phyloP scores from a whole-genome alignment of 2,797 vertebrate genomes.

The Chloroceryle inda region DNA sequence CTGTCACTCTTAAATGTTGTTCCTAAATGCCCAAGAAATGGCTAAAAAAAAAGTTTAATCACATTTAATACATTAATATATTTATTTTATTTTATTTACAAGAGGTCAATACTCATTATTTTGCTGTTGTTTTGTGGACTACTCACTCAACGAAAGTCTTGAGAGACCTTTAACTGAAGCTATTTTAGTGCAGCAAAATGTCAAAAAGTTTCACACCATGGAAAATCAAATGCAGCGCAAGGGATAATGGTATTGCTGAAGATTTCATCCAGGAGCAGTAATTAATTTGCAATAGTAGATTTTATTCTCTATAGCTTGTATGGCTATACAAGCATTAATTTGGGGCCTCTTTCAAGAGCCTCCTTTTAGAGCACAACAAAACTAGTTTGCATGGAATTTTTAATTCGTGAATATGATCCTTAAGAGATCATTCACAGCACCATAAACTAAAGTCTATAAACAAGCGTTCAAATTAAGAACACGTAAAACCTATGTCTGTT shows the following conservation, averaged over 20 bases:
- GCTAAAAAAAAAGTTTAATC: not conserved
- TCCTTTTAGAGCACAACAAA: not conserved
- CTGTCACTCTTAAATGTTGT: not conserved
- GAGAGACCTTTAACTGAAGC: not conserved
- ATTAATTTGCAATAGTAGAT: not conserved
- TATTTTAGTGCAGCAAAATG: not conserved
- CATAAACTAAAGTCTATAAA: not conserved
- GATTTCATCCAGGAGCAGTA: not conserved
- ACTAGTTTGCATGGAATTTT: not conserved
- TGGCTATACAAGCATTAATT: not conserved
- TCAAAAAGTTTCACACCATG: not conserved
- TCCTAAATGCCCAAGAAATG: not conserved
- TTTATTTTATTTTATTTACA: not conserved
- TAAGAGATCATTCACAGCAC: not conserved
- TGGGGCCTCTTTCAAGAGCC: not conserved
- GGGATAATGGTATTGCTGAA: not conserved
- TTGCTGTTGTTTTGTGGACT: not conserved
- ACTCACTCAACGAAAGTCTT: not conserved
- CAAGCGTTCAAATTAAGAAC: not conserved
- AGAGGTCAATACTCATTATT: not conserved
- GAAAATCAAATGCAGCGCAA: not conserved
- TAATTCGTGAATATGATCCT: not conserved
- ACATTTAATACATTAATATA: not conserved
- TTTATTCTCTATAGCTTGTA: not conserved
- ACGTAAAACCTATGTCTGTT: not conserved